Conservation (phyloP, 1,140 invertebrate species). For the Stenopsyche tienmushanensis region DNA sequence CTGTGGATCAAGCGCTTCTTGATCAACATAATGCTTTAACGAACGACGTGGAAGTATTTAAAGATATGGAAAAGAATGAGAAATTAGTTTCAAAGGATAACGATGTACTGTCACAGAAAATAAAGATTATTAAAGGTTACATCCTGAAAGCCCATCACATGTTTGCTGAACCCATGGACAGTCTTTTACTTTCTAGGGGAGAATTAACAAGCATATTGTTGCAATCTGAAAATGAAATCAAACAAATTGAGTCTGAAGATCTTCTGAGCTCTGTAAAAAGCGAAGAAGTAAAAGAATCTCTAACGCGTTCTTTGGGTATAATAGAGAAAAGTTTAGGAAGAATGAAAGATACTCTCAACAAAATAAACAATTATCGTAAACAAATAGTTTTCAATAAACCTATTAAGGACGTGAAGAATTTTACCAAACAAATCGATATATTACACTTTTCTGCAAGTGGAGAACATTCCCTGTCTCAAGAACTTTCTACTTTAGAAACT, state of each 20-base stretch:
- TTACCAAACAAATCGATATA: constrained; percentile 23
- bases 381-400: constrained; percentile 33
- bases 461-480: constrained; percentile 1
- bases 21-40: constrained; percentile 23
- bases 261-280: constrained; percentile 14
- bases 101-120: constrained; percentile 37
- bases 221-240: constrained; percentile 44
- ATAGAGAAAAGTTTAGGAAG: constrained; percentile 39
- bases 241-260: constrained; percentile 28
- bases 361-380: constrained; percentile 36
- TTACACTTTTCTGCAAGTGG: constrained; percentile 10
- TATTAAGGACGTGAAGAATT: constrained; percentile 32
- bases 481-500: constrained; percentile 14
- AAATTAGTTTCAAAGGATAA: neutral
- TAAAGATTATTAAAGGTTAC: constrained; percentile 46
- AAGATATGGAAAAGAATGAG: constrained; percentile 4
- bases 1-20: constrained; percentile 29
- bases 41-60: neutral
- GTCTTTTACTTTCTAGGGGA: constrained; percentile 35
- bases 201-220: constrained; percentile 43
- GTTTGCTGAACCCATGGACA: constrained; percentile 44
- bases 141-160: constrained; percentile 45
- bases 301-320: constrained; percentile 24
- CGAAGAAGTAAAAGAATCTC: constrained; percentile 26
- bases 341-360: constrained; percentile 50